These are phyloP conservation scores for Drosophila yakuba DNA, from an alignment of 1,140 invertebrate genomes.

Conservation along the genomic window DNA sequence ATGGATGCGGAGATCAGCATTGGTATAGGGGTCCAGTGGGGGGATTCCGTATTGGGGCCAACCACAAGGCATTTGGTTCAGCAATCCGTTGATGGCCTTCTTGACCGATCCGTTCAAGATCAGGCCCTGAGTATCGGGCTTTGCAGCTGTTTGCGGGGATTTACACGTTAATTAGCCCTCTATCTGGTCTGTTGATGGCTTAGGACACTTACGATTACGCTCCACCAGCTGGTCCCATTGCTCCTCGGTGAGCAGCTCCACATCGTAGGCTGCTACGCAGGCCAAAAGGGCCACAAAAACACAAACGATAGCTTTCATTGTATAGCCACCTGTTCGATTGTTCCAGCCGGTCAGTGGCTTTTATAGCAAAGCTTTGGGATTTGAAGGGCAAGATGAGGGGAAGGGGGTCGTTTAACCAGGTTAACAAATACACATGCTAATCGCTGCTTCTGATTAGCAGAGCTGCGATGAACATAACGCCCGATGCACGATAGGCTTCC, in stretches of 20 bases:
- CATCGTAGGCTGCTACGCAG: slow-evolving; percentile 67
- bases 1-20: slow-evolving; percentile 71
- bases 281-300: slow-evolving; percentile 69
- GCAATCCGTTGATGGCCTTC: slow-evolving; percentile 64
- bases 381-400: background rate
- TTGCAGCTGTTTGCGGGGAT: slow-evolving; percentile 28
- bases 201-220: slow-evolving; percentile 57
- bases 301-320: slow-evolving; percentile 63
- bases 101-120: slow-evolving; percentile 76
- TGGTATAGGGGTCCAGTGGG: slow-evolving; percentile 79
- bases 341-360: slow-evolving; percentile 28
- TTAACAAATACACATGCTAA: slow-evolving; percentile 12
- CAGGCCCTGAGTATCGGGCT: slow-evolving; percentile 62
- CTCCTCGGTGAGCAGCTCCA: slow-evolving; percentile 61
- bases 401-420: background rate
- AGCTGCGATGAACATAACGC: background rate
- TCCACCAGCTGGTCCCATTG: slow-evolving; percentile 68
- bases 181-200: background rate
- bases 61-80: slow-evolving; percentile 75
- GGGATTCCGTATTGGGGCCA: slow-evolving; percentile 74
- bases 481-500: slow-evolving; percentile 6
- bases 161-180: slow-evolving; percentile 1
- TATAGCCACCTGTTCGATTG: slow-evolving; percentile 34
- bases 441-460: slow-evolving; percentile 24
- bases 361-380: slow-evolving; percentile 47